These are phyloP conservation scores for Epistrophella euchroma DNA, from an alignment of 2,888 invertebrate genomes.

Conservation along the genomic window DNA sequence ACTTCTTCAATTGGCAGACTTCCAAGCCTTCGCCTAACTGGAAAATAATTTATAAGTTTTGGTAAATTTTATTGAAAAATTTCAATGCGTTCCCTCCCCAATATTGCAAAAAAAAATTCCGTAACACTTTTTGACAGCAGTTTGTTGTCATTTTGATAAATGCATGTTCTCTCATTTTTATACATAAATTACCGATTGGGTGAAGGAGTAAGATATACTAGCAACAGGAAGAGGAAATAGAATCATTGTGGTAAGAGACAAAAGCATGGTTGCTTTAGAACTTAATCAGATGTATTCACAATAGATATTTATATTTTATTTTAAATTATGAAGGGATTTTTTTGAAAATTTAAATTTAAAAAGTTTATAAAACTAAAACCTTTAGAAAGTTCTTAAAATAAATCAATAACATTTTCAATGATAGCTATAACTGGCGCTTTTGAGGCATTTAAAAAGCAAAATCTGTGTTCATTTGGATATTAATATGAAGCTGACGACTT, in stretches of 20 bases:
- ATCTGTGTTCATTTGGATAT: too few relatives aligned
- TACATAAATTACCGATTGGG: neutral
- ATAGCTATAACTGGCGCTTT: too few relatives aligned
- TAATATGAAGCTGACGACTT: too few relatives aligned
- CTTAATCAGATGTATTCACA: neutral
- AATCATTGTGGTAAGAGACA: slow-evolving; percentile 3
- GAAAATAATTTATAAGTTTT: neutral
- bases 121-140: slow-evolving; percentile 43
- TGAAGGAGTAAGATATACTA: neutral
- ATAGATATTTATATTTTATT: neutral
- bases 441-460: too few relatives aligned
- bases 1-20: too few relatives aligned
- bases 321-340: too few relatives aligned
- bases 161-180: neutral
- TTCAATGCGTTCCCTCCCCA: neutral
- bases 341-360: too few relatives aligned
- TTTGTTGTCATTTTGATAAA: slow-evolving; percentile 13
- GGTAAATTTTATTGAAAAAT: neutral
- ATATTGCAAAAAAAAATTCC: slow-evolving; percentile 42
- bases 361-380: too few relatives aligned
- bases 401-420: too few relatives aligned
- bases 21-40: neutral
- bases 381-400: too few relatives aligned
- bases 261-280: neutral
- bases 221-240: neutral